These are phyloP conservation scores for Drosophila pruinosa DNA, from an alignment of 1,140 invertebrate genomes.

Conservation along the genomic window DNA sequence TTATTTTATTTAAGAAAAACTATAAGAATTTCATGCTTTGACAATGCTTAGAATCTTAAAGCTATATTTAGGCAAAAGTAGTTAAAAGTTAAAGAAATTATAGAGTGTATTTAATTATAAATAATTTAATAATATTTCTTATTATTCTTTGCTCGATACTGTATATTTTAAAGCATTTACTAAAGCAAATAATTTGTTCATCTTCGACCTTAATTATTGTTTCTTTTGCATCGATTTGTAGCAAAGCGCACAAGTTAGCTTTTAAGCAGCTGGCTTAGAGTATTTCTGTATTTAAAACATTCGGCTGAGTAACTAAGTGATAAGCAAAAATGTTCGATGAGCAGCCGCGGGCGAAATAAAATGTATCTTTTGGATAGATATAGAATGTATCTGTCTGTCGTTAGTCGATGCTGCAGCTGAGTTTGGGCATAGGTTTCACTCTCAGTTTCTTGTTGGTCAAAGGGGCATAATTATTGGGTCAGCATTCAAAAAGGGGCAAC, in stretches of 20 bases:
- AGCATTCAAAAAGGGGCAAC: constrained; percentile 49
- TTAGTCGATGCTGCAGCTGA: background rate
- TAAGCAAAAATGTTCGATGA: constrained; percentile 61
- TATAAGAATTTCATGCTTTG: too few species aligned
- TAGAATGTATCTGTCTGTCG: constrained; percentile 41
- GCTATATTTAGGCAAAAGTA: too few species aligned
- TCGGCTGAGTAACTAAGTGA: constrained; percentile 42
- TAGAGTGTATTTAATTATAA: too few species aligned
- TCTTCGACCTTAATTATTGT: background rate
- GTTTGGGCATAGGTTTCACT: constrained; percentile 59
- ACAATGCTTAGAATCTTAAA: too few species aligned
- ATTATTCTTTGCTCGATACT: too few species aligned
- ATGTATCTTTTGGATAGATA: constrained; percentile 38
- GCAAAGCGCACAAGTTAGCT: background rate
- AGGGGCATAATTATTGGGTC: constrained; percentile 75
- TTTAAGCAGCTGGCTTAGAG: constrained; percentile 10
- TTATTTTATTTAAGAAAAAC: too few species aligned
- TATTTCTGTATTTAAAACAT: constrained; percentile 49
- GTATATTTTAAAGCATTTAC: background rate
- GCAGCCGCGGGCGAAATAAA: constrained; percentile 43
- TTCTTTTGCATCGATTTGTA: background rate
- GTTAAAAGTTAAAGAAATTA: too few species aligned
- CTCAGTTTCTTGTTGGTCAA: constrained; percentile 64
- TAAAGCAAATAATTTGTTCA: background rate
- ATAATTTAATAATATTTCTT: too few species aligned